Percentiles rank a stretch among this genome's conserved stretches.
phyloP scores from a whole-genome alignment of 2,888 invertebrate genomes.

The Rutpela maculata region DNA sequence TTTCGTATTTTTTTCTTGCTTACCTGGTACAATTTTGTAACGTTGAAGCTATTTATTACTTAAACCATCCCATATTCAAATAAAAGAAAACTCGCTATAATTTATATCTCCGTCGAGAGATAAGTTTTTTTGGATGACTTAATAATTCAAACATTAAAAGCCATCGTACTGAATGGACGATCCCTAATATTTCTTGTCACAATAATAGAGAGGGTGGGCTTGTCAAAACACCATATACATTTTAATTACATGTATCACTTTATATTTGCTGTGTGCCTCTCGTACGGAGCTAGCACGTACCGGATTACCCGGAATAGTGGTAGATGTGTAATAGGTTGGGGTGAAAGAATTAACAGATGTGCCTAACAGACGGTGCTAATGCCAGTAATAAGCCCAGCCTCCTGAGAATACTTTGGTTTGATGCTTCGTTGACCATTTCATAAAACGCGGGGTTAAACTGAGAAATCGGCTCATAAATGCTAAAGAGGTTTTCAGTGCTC shows the following conservation, averaged over 20 bases:
- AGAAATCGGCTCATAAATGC: conserved; percentile 24
- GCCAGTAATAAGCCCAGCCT: conserved; percentile 68
- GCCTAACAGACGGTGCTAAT: conserved; percentile 74
- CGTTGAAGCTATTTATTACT: background rate
- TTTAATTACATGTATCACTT: conserved; percentile 71
- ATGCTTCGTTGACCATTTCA: conserved; percentile 68
- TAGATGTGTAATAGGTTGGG: conserved; percentile 63
- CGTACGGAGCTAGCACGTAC: conserved; percentile 28
- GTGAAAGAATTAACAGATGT: conserved; percentile 75
- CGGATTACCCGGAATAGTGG: conserved; percentile 63
- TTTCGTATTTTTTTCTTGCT: too few relatives aligned
- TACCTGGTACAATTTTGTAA: too few relatives aligned
- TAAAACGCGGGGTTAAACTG: conserved; percentile 51
- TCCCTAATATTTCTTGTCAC: conserved; percentile 56
- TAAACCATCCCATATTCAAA: background rate
- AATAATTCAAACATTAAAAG: conserved; percentile 59
- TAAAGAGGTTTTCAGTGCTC: background rate
- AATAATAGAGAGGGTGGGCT: conserved; percentile 59
- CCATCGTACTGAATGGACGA: conserved; percentile 47
- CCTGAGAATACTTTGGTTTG: conserved; percentile 68
- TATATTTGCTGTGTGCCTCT: conserved; percentile 61
- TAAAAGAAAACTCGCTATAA: conserved; percentile 8
- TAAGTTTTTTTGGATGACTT: conserved; percentile 53
- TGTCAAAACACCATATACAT: conserved; percentile 73
- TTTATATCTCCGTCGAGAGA: conserved; percentile 24